Conservation (phyloP, 2,888 invertebrate species). For the Lithophane semibrunnea region DNA sequence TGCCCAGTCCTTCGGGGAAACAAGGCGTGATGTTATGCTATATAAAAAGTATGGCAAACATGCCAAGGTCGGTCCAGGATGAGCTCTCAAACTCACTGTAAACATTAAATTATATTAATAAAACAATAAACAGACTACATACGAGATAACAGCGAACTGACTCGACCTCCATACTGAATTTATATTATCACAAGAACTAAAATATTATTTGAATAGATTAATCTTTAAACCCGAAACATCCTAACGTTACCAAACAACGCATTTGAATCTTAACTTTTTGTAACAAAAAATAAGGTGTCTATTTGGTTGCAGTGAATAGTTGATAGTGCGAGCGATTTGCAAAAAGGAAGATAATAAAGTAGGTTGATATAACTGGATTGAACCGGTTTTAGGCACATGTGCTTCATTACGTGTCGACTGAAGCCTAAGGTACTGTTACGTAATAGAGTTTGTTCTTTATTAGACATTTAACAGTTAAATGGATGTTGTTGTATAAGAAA, state of each 20-base stretch:
- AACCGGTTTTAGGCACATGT: constrained; percentile 74
- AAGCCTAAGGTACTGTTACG: constrained; percentile 53
- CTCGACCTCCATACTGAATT: constrained; percentile 82
- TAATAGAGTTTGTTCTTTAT: constrained; percentile 41
- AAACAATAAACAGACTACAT: constrained; percentile 73
- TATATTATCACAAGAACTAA: constrained; percentile 81
- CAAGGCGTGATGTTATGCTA: too few species aligned
- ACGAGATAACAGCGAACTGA: constrained; percentile 73
- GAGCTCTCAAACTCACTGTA: constrained; percentile 43
- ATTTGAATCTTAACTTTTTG: constrained; percentile 54
- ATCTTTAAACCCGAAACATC: constrained; percentile 61
- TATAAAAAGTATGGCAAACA: constrained; percentile 16
- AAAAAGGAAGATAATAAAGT: constrained; percentile 86
- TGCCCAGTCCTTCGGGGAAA: too few species aligned
- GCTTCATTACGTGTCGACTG: constrained; percentile 71
- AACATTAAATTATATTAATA: constrained; percentile 69
- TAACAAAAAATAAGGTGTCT: constrained; percentile 14
- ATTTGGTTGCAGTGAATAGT: constrained; percentile 45
- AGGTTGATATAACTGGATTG: constrained; percentile 80
- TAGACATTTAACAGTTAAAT: constrained; percentile 33
- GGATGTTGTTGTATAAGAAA: constrained; percentile 18
- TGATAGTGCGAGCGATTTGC: constrained; percentile 79
- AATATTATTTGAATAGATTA: constrained; percentile 85
- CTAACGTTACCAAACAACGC: constrained; percentile 47
- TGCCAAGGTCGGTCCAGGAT: constrained; percentile 47